Conservation (phyloP, 2,113 vertebrate species). For the Sinocyclocheilus grahami region DNA sequence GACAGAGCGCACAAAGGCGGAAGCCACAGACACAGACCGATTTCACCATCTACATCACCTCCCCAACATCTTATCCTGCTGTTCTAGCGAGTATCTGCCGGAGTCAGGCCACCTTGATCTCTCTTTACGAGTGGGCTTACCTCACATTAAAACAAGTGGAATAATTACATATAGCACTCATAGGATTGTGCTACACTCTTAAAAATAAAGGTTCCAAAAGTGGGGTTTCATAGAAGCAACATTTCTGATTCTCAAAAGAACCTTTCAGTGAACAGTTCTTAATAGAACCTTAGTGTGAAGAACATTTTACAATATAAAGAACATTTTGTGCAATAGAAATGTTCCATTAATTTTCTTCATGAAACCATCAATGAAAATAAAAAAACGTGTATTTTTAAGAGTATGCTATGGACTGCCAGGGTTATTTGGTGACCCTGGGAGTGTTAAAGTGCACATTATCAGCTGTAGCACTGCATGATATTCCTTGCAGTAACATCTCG, state of each 20-base stretch:
- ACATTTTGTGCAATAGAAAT: not conserved
- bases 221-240: not conserved
- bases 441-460: slow-evolving; percentile 17
- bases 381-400: not conserved
- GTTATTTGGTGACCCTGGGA: not conserved
- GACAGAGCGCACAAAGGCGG: slow-evolving; percentile 45
- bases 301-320: not conserved
- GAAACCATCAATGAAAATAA: not conserved
- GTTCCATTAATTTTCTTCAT: not conserved
- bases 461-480: slow-evolving; percentile 10
- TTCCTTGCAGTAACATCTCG: slow-evolving; percentile 27
- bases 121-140: not conserved
- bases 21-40: slow-evolving; percentile 31
- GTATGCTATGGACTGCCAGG: not conserved
- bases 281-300: not conserved
- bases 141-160: slow-evolving; percentile 19
- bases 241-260: not conserved
- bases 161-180: not conserved
- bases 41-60: slow-evolving; percentile 42
- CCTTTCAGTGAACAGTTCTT: not conserved
- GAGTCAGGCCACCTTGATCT: not conserved
- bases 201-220: not conserved
- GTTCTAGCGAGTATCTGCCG: not conserved
- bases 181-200: not conserved
- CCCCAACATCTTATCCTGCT: slow-evolving; percentile 38